Conservation (phyloP, 2,113 vertebrate species). For the Bos indicus region DNA sequence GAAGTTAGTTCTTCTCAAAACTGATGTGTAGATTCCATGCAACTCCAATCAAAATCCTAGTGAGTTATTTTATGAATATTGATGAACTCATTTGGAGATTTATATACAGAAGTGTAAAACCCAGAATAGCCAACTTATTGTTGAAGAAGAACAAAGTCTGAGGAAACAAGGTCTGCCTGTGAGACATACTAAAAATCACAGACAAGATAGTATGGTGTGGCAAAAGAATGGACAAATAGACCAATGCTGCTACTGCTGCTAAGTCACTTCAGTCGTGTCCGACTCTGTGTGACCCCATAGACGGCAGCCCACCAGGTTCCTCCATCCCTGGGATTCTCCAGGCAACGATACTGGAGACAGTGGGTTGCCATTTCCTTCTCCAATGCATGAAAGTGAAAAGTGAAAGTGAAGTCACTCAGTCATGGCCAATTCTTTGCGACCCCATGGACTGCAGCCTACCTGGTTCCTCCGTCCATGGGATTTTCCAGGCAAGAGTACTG, state of each 20-base stretch:
- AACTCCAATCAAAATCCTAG: neutral
- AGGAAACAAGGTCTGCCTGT: neutral
- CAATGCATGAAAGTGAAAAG: neutral
- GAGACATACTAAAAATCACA: neutral
- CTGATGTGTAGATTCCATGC: neutral
- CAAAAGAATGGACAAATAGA: neutral
- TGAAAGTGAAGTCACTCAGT: neutral
- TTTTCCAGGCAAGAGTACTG: neutral
- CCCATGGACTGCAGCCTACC: neutral
- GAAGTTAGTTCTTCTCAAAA: neutral
- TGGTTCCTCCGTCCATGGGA: neutral
- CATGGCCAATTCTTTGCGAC: rapidly evolving
- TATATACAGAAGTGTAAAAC: neutral
- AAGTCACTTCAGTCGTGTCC: neutral
- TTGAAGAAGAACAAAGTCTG: neutral
- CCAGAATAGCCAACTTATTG: neutral
- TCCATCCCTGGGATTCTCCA: rapidly evolving
- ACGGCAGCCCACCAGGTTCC: neutral
- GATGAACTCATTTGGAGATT: neutral
- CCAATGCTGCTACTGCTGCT: neutral
- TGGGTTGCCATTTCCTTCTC: neutral
- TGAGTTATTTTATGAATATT: neutral
- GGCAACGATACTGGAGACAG: neutral
- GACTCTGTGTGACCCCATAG: neutral
- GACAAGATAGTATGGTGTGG: neutral